Base-by-base conservation (phyloP, 2,113 vertebrate species). In the Eudyptes chrysolophus region DNA sequence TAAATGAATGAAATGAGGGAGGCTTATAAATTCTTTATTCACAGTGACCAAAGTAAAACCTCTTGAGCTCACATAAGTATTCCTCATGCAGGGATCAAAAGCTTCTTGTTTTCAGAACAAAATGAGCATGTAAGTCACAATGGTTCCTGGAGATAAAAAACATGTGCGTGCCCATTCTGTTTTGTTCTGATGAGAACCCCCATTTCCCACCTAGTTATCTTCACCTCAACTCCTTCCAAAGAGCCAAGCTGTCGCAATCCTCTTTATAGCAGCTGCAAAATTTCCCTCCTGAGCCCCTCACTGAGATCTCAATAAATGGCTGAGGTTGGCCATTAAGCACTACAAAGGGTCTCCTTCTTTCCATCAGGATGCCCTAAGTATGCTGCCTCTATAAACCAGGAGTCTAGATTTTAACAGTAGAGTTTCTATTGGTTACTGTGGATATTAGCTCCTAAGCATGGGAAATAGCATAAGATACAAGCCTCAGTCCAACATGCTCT, bases 1-100 rank as follows among this genome's bases (percentile, higher is more conserved):
- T 89, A 94, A 97, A 92, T 88, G 79, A 92, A 97, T 94, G 21
- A 90, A 94, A 93, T 72, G 64, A 81, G 30, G 61, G 48, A 87
- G 85, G 64, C 48, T 97, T 92, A 95, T 36, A 84, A 66, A 86
- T 85, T 66, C 38, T 82, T 87, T 91, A 65, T 87, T 75, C 36
- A 34, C 68, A 71, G 55, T 90, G 76, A 86, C 89, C 96, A 91
- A 91, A 95, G 70, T 51, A 80, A 96, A 92, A 57, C 34, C 44
- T 81, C 79, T 78, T 72, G 51, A 91, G 82, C 51, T 90, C 44
- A 92, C 24, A 84, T 40, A 92, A 84, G 87, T 87, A 15, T 69
- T 96, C 19, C 58, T 80, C 72, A 52, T 51, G 34, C 38, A 55
- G 55, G 32, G 62, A 92, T 90, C 60, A 88, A 93, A 93, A 96